Base-by-base conservation (phyloP, 2,888 invertebrate species). In the Pseudeuparius sepicola region DNA sequence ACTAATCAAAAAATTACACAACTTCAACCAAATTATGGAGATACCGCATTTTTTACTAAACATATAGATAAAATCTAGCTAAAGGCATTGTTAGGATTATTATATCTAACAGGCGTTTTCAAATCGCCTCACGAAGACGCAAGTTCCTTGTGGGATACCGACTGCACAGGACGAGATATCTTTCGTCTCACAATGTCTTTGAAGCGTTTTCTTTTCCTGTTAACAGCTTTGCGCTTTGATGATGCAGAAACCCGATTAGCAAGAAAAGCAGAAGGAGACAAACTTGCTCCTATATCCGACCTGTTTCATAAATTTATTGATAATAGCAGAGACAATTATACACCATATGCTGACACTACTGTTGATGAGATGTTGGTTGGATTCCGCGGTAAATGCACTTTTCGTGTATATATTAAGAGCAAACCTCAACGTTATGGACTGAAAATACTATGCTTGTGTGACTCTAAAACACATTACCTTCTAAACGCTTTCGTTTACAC, bases 331-430 rank as follows among this genome's bases (percentile, higher is more conserved):
- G 27, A 20, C 28, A 43, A 37, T 34, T 37, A 37, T 25, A 37
- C 15, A 17, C 12, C 17, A 23, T 35, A 14, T 30, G 24, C 16
- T 14, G 32, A 38, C 25, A 26, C 36, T 26, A 33, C 31, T 32
- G 29, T 36, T 24, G 41, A 41, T 24, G 36, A 41, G 28, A 35
- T 36, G 33, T 32, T 41, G 28, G 38, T 35, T 16, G 41, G 30
- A 24, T 41, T 41, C 14, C 27, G 37, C 14, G 38, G 34, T 9
- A 24, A 28, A 26, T 38, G 37, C 18, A 11, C 28, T 26, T 44
- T 44, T 31, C 30, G 33, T n/a, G 27, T 36, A 17, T 45, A 42
- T 37, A 41, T 45, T 10, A 41, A 41, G 31, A 38, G 32, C 28
- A 45, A 45, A 36, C 41, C 43, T 7, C 30, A 16, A 18, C 39